Evolutionary conservation across 30 jellyfish, hydroid and myxozoan species (phyloP).

Genomic region (Pseudorhiza aurosa): DNA sequence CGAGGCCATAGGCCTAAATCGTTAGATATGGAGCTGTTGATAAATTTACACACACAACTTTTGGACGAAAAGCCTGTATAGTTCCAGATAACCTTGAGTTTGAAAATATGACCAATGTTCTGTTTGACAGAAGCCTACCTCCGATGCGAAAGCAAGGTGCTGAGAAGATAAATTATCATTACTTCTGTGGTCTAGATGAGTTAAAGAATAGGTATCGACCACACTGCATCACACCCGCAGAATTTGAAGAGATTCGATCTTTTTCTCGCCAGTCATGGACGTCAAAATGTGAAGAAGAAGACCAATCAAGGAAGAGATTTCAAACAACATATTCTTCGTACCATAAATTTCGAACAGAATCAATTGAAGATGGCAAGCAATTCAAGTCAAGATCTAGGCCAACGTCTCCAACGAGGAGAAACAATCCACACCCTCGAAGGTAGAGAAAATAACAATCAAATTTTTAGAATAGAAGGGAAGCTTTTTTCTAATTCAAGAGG

Average conservation of each 20-base stretch:
- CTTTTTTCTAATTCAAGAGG: too few species aligned
- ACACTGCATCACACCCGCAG: slow-evolving; percentile 62
- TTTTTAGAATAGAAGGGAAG: too few species aligned
- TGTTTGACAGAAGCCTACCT: slow-evolving; percentile 38
- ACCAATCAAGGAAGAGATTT: slow-evolving; percentile 36
- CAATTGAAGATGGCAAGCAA: slow-evolving; percentile 27
- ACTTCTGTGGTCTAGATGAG: slow-evolving; percentile 50
- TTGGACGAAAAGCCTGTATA: too few species aligned
- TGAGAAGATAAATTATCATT: slow-evolving; percentile 24
- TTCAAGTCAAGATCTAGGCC: slow-evolving; percentile 67
- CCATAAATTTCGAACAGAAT: slow-evolving; percentile 38
- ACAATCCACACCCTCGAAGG: slow-evolving; percentile 80
- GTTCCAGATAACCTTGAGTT: neutral
- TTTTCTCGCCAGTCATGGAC: slow-evolving; percentile 73
- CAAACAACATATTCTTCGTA: slow-evolving; percentile 58
- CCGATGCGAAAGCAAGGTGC: slow-evolving; percentile 14
- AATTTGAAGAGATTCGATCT: slow-evolving; percentile 58
- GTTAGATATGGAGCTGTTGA: too few species aligned
- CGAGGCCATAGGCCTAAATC: neutral
- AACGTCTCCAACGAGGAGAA: slow-evolving; percentile 64
- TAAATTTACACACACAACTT: too few species aligned
- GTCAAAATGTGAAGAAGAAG: slow-evolving; percentile 62
- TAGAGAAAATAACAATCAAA: neutral
- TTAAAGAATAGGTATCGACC: slow-evolving; percentile 36
- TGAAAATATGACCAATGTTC: slow-evolving; percentile 43